Base-by-base conservation (phyloP, 2,113 vertebrate species). In the Regulus satrapa region DNA sequence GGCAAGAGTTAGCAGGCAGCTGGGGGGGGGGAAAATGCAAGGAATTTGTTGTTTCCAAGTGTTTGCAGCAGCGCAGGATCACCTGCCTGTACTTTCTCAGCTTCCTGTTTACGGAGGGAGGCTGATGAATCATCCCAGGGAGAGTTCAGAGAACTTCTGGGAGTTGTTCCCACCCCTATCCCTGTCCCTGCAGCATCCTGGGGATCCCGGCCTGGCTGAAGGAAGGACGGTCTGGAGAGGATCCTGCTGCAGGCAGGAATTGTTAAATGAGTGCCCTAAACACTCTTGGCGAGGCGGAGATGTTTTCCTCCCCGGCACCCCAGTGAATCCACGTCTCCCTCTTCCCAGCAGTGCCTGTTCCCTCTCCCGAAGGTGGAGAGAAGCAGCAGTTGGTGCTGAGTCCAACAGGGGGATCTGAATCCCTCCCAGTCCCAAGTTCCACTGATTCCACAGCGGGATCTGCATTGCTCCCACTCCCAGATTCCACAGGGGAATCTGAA, bases 81-180 rank as follows among this genome's bases (percentile, higher is more conserved):
- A 94, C 92, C 94, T 91, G 92, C 73, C 26, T 77, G 94, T 31
- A 56, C 92, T 91, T 91, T 95, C 88, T 66, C 90, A 28, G 90
- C 59, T 95, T 95, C 92, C 94, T 93, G 94, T 92, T 95, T 83
- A 93, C 29, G 62, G 72, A 79, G 74, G 11, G 3, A 21, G 76
- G 76, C 45, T 1, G 92, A 63, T 59, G 87, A 91, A 64, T 89
- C 95, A 84, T 85, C 16, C 6, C 2, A 24, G 76, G 66, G 66
- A 13, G 18, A 78, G 66, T 52, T 48, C 43, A 62, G 56, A 34
- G 38, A 75, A 62, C 31, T 45, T 9, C 41, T 41, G 83, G 77
- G 58, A 62, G 46, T 5, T 10, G 26, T 26, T 54, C 34, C 64
- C 32, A 28, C 23, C 48, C 88, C 84, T 51, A 31, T 8, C 31